Base-by-base conservation (phyloP, 2,797 vertebrate species). In the Astyanax mexicanus region DNA sequence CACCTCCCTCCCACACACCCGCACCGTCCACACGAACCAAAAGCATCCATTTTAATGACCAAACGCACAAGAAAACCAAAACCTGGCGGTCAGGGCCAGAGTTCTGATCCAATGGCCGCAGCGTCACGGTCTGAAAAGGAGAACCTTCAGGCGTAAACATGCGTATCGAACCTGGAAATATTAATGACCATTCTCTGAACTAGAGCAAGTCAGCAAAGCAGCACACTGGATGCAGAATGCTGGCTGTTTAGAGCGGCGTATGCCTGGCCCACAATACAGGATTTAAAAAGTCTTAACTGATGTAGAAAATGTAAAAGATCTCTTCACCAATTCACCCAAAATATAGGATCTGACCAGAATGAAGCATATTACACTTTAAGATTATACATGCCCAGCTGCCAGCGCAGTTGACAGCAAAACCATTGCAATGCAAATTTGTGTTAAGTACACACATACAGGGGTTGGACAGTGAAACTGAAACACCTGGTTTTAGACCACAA, bases 61-160 rank as follows among this genome's bases (percentile, higher is more conserved):
- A n/a, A 37, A 40, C 32, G 10, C 29, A 67, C 40, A 35, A 58
- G 52, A 52, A 38, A 19, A 23, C 19, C 40, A 25, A 32, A 32
- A 23, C 55, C 55, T 78, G 76, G 72, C 67, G 74, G 51, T 17
- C 0, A 4, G 61, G 35, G 40, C 72, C 44, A 32, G 66, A 69
- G 75, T 70, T 67, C 65, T 47, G 72, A 74, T 75, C 67, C 65
- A 85, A 83, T 74, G 69, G 54, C 49, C 65, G 65, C 42, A 44
- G 64, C 52, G 60, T 74, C 67, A 32, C 10, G 4, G 60, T 55
- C 44, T 75, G 72, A 74, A 57, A 71, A 73, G 61, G 57, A 69
- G 69, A 65, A 65, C 51, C 65, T 72, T 73, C 73, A 64, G 69
- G 65, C 69, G 49, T 67, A 78, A 64, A 52, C 71, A 64, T 60